Base-by-base conservation (phyloP, 2,888 invertebrate species). In the Hydroisotoma schaefferi region DNA sequence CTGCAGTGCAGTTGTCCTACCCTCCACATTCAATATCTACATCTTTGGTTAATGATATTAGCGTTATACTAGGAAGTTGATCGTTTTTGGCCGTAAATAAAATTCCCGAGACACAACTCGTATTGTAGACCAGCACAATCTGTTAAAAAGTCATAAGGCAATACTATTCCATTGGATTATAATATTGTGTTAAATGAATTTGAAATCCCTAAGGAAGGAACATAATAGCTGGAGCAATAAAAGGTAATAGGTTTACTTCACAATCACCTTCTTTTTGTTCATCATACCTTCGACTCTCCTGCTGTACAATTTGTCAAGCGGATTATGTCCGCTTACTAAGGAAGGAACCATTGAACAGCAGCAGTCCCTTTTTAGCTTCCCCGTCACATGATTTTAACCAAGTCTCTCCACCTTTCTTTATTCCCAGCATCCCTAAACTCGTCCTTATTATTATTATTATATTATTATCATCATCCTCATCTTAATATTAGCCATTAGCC, bases 251-350 rank as follows among this genome's bases (percentile, higher is more conserved):
- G 43, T 26, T 33, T 28, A 37, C 33, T 37, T 37, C 38, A 10
- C n/a, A 15, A 22, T 25, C 6, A 23, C 46, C 25, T 25, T 5
- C 53, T 53, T 57, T 60, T 63, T 63, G 63, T 69, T 55, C 61
- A 55, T 57, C 55, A 57, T 60, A 67, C 58, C 65, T 69, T 65
- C n/a, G n/a, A 55, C 59, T 38, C 64, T 69, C 65, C 65, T 63
- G 58, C 59, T 61, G 67, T 62, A 69, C 70, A 72, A 72, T 72
- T 72, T 72, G 72, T 72, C 72, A 70, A 70, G 66, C 65, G 66
- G 72, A 69, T 69, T 72, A 68, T 43, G 54, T 49, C 49, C 40
- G 46, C 29, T 44, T 18, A 20, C 8, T 15, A 5, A 33, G 33
- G 33, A 10, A 33, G 15, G 20, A 15, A 40, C 8, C n/a, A 15